A percentile compares a stretch with the other conserved stretches of the same genome.
Conservation (phyloP, 2,888 invertebrate genomes). For the Glaucopsyche alexis region DNA sequence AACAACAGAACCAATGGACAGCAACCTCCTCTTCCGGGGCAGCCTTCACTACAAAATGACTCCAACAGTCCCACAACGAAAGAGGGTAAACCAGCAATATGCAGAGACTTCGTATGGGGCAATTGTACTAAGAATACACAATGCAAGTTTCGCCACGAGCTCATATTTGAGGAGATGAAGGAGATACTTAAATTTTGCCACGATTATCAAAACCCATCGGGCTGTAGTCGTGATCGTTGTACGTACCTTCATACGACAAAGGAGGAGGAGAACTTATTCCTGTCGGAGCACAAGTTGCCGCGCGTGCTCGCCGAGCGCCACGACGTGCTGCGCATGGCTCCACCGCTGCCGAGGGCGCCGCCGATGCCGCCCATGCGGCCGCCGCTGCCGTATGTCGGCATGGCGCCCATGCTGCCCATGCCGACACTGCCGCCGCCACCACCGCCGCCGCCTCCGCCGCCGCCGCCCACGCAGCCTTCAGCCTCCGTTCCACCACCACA, state of each 20-base stretch:
- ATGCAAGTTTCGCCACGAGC: conserved; percentile 59
- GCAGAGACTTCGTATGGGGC: conserved; percentile 66
- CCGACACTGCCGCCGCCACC: conserved; percentile 45
- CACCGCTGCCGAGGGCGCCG: conserved; percentile 48
- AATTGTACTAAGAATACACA: conserved; percentile 56
- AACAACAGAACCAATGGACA: conserved; percentile 55
- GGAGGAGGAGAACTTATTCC: conserved; percentile 60
- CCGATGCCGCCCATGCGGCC: conserved; percentile 40
- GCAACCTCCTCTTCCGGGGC: conserved; percentile 51
- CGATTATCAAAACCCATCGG: conserved; percentile 62
- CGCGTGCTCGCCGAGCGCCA: conserved; percentile 57
- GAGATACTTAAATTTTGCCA: conserved; percentile 63
- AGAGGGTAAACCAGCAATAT: conserved; percentile 46
- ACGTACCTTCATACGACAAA: conserved; percentile 59
- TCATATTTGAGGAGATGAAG: conserved; percentile 61
- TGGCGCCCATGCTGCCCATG: conserved; percentile 36
- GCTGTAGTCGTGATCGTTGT: conserved; percentile 59
- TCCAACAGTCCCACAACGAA: conserved; percentile 40
- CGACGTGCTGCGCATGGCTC: conserved; percentile 46
- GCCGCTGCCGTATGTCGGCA: conserved; percentile 31
- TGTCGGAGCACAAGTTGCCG: conserved; percentile 55
- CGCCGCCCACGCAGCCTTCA: conserved; percentile 36
- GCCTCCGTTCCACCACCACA: conserved; percentile 30
- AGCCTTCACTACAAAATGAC: conserved; percentile 45
- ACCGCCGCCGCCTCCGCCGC: conserved; percentile 42